Evolutionary conservation across 2,797 vertebrate species (phyloP).

Genomic region (Macropodus opercularis): DNA sequence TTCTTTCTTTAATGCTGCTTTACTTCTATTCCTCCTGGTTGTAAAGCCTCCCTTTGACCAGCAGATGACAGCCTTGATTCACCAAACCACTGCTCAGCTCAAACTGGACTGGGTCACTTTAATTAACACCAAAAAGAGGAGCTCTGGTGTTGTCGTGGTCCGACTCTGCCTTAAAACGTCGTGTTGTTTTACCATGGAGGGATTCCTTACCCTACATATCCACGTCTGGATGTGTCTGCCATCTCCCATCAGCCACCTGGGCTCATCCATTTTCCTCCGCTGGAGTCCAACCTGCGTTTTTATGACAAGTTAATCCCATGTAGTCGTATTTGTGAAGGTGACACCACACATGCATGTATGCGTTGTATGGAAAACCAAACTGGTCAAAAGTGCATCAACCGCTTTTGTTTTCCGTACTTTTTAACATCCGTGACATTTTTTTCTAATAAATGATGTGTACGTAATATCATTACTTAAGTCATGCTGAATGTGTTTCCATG

Average conservation of each 20-base stretch:
- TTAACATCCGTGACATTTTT: conserved; percentile 59
- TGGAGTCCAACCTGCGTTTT: conserved; percentile 5
- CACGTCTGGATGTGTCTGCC: conserved; percentile 68
- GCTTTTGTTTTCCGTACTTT: conserved; percentile 4
- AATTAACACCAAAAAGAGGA: conserved; percentile 48
- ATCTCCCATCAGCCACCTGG: conserved; percentile 67
- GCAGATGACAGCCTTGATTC: conserved; percentile 61
- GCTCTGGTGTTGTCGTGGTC: conserved; percentile 34
- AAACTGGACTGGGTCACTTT: conserved; percentile 26
- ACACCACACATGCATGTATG: conserved; percentile 38
- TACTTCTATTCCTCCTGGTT: conserved; percentile 58
- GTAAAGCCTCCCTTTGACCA: conserved; percentile 64
- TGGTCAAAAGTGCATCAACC: neutral
- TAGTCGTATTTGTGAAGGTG: conserved; percentile 78
- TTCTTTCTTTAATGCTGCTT: conserved; percentile 8
- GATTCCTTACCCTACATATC: conserved; percentile 6
- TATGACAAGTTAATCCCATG: conserved; percentile 11
- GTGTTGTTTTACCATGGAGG: conserved; percentile 24
- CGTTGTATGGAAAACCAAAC: conserved; percentile 16
- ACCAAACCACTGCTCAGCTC: conserved; percentile 67
- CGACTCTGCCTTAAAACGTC: conserved; percentile 67
- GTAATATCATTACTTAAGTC: conserved; percentile 81
- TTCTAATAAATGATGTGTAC: conserved; percentile 78
- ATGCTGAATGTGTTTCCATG: conserved; percentile 85
- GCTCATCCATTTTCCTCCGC: conserved; percentile 1